phyloP scores from a whole-genome alignment of 2,113 vertebrate species.

The Ophiodon elongatus region DNA sequence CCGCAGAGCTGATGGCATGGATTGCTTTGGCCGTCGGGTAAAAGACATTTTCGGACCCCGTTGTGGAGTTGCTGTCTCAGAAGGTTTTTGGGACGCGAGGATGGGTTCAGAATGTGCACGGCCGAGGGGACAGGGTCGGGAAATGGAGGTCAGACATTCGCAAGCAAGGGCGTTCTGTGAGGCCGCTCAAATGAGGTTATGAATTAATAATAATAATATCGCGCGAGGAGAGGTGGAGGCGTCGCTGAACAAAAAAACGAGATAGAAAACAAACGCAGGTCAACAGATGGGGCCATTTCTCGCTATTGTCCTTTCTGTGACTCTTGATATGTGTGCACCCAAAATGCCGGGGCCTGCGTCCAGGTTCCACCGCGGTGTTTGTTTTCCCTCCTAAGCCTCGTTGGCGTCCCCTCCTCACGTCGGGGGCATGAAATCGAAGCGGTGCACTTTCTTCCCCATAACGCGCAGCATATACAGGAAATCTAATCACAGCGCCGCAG shows the following conservation, averaged over 20 bases:
- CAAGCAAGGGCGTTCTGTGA: slow-evolving; percentile 21
- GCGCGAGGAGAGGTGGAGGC: not conserved
- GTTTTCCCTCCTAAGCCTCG: slow-evolving; percentile 49
- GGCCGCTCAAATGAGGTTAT: slow-evolving; percentile 47
- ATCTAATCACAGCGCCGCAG: slow-evolving; percentile 68
- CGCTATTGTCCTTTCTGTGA: slow-evolving; percentile 15
- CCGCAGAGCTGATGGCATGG: slow-evolving; percentile 14
- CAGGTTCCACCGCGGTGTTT: slow-evolving; percentile 44
- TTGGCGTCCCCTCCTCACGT: slow-evolving; percentile 30
- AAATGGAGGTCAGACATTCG: slow-evolving; percentile 40
- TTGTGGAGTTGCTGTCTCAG: slow-evolving; percentile 43
- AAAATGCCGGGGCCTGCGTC: slow-evolving; percentile 10
- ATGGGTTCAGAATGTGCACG: slow-evolving; percentile 9
- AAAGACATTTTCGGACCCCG: not conserved
- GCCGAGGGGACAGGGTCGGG: not conserved
- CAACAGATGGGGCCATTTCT: slow-evolving; percentile 26
- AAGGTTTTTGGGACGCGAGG: slow-evolving; percentile 12
- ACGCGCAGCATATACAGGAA: slow-evolving; percentile 72
- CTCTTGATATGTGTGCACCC: slow-evolving; percentile 16
- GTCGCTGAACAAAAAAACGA: slow-evolving; percentile 9
- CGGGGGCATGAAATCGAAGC: slow-evolving; percentile 56
- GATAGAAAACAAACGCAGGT: slow-evolving; percentile 36
- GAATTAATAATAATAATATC: slow-evolving; percentile 42
- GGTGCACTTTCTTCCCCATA: slow-evolving; percentile 58
- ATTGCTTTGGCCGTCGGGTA: slow-evolving; percentile 26